Base-by-base conservation (phyloP, 2,797 vertebrate species). In the Coreius guichenoti region DNA sequence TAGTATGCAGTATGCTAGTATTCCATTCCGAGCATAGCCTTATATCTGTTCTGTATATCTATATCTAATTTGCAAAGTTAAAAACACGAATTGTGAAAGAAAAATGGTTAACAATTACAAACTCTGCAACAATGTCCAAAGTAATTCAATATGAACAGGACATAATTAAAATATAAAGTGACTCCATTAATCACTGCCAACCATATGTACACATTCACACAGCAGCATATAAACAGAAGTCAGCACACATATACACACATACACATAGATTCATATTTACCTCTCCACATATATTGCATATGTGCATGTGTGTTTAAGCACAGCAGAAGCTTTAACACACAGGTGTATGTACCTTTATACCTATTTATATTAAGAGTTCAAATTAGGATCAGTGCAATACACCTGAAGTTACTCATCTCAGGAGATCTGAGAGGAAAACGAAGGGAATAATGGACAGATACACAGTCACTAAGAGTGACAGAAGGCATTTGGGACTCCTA, bases 271-370 rank as follows among this genome's bases (percentile, higher is more conserved):
- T 8, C 43, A 88, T 84, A 85, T 85, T 81, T 85, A 89, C 76
- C 87, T 83, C 80, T 81, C 76, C 45, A 82, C 69, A 86, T 54
- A 65, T 83, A 88, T 81, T 65, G 70, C 45, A 54, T 82, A 81
- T 92, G 91, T 91, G 91, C 83, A 86, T 86, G 89, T 91, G 90
- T 90, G 90, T 87, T 90, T 73, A 76, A 87, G 86, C 45, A 5
- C 49, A 29, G 80, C 77, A 68, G 43, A 86, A 85, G 83, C 70
- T 74, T 83, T 75, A 87, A 56, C 78, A 82, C 85, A 89, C 65
- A 84, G 76, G 69, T 87, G 83, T 72, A 73, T 84, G 13, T 69
- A 58, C 75, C 86, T 81, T 61, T 84, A 81, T 85, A 72, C 63
- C 56, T 31, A 83, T 86, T 76, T 73, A 54, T 80, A 74, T 86